Base-by-base conservation (phyloP, 2,888 invertebrate species). In the Oxycera nigricornis region DNA sequence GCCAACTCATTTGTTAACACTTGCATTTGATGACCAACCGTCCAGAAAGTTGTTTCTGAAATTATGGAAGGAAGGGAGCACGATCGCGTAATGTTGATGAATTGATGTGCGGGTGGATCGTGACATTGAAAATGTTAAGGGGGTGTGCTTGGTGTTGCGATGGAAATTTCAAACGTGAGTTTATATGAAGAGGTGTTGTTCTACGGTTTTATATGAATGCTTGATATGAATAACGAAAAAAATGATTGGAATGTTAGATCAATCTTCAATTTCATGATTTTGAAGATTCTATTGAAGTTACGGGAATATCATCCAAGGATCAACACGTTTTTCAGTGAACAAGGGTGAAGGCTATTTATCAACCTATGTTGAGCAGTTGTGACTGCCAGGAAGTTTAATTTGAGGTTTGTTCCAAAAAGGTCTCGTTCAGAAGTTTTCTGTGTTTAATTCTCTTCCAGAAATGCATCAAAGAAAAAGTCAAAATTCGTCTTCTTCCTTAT, bases 71-170 rank as follows among this genome's bases (percentile, higher is more conserved):
- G 52, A 24, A 24, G 17, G n/a, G 9, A 24, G 24, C 52, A 55
- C 52, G 52, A 55, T 55, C 52, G 7, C n/a, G n/a, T n/a, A n/a
- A n/a, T n/a, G n/a, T 9, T 55, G 52, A 55, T 55, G 24, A 55
- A 55, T 55, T 55, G 24, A 55, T 55, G 52, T 55, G 52, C 52
- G 52, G 52, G 52, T 55, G 52, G 52, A 55, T 55, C 52, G 24
- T 55, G 52, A 9, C 7, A 9, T 4, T 20, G 52, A 24, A 55
- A 22, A 17, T 55, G 3, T 20, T 55, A 55, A 55, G 52, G 52
- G 2, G 52, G 22, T n/a, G 17, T 55, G 52, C 4, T 22, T 55
- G n/a, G 50, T 4, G 50, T 50, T 50, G 50, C 9, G 4, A n/a
- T 50, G 50, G 17, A 50, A 50, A n/a, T 50, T 50, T n/a, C n/a